These are phyloP conservation scores for Carposina sasakii DNA, from an alignment of 1,140 invertebrate species.

Conservation along the genomic window DNA sequence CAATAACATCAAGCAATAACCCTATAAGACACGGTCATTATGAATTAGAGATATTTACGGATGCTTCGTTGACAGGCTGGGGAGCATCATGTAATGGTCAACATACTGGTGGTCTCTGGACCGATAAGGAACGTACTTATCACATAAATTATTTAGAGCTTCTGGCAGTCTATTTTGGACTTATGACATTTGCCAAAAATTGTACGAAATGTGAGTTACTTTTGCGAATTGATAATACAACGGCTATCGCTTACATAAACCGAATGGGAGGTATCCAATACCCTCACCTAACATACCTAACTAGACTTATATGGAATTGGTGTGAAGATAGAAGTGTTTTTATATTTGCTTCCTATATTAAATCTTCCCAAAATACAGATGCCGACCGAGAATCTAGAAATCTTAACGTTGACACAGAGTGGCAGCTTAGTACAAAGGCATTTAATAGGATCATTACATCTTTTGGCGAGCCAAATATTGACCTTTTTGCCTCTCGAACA, in stretches of 20 bases:
- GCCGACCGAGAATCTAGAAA: conserved; percentile 12
- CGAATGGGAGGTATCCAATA: conserved; percentile 15
- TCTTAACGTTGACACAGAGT: conserved; percentile 13
- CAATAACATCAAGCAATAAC: background rate
- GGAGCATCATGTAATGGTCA: conserved; percentile 10
- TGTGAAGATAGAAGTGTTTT: conserved; percentile 8
- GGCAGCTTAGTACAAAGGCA: conserved; percentile 1
- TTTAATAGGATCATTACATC: background rate
- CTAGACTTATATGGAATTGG: conserved; percentile 9
- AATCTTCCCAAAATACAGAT: conserved; percentile 9
- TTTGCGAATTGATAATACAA: conserved; percentile 13
- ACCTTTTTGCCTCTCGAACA: conserved; percentile 12
- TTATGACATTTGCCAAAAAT: conserved; percentile 11
- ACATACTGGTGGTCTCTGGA: conserved; percentile 12
- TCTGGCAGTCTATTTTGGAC: conserved; percentile 10
- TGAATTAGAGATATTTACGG: conserved; percentile 15
- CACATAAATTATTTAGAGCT: conserved; percentile 19
- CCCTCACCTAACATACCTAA: conserved; percentile 5
- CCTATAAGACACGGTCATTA: conserved; percentile 11
- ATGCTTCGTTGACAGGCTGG: conserved; percentile 17
- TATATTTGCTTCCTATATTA: conserved; percentile 17
- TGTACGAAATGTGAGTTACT: conserved; percentile 8
- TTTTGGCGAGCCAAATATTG: conserved; percentile 12
- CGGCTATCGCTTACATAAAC: conserved; percentile 14
- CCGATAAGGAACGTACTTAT: background rate